Evolutionary conservation across 2,888 invertebrate genomes (phyloP), one percentile per base, ranked within the genome.

Genomic region (Gastracanthus pulcherrimus): DNA sequence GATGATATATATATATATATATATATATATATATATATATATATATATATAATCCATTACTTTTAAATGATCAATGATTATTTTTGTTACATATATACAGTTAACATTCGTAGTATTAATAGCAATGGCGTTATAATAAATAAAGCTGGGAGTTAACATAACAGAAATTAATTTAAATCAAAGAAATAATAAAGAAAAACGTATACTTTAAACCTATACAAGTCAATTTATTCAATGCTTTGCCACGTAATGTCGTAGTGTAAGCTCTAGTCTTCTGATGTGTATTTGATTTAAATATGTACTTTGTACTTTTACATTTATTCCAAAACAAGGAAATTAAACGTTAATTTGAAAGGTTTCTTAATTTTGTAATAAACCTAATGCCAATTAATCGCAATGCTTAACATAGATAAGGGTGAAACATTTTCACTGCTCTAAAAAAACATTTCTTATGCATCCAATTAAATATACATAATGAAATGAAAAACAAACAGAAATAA

Each of bases 61-160:
- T n/a, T n/a, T n/a, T n/a, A n/a, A n/a, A n/a, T n/a, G n/a, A n/a
- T n/a, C n/a, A n/a, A n/a, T n/a, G n/a, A 67, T 72, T 45, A 70
- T 19, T 78, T 80, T 82, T 74, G 71, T 80, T 80, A 83, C 76
- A 82, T 82, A 82, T 83, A 31, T 83, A 83, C 83, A 82, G 76
- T 74, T 34, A 67, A 48, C 16, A 48, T 36, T 76, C 67, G 13
- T 29, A 60, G 38, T 62, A 55, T 45, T 74, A 60, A 75, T 75
- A 74, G 19, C 55, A 45, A 74, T 70, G 62, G 62, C 69, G 23
- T 55, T 62, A 19, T 19, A 7, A 62, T 62, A 76, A 82, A 76
- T 79, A 71, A 55, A 79, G 60, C 60, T n/a, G 23, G 48, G 13
- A 60, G 45, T 31, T 41, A 74, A 67, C 41, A 41, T 45, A 70